Percentiles rank a stretch among this genome's conserved stretches.
Conservation (phyloP, 92 coral and sea anemone species). For the Heliopora coerulea region DNA sequence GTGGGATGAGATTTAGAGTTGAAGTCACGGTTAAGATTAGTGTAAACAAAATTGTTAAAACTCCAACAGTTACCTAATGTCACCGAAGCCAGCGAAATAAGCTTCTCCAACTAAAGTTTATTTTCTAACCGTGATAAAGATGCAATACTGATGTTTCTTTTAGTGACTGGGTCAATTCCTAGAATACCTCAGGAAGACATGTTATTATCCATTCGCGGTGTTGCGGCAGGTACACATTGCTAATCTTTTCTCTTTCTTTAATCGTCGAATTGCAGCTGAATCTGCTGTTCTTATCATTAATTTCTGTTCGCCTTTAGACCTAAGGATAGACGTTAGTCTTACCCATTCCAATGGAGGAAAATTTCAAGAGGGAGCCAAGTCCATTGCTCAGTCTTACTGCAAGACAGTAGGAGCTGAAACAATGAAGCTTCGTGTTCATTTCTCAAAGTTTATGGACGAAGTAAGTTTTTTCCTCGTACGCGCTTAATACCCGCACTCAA, state of each 20-base stretch:
- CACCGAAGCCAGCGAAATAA: too few relatives aligned
- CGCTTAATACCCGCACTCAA: too few relatives aligned
- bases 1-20: too few relatives aligned
- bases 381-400: conserved; percentile 19
- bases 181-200: too few relatives aligned
- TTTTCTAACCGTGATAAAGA: too few relatives aligned
- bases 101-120: too few relatives aligned
- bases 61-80: too few relatives aligned
- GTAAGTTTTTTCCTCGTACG: background rate
- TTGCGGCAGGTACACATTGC: conserved; percentile 16
- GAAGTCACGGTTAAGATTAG: too few relatives aligned
- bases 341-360: conserved; percentile 14
- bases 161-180: too few relatives aligned
- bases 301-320: conserved; percentile 26
- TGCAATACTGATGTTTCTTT: too few relatives aligned
- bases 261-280: background rate
- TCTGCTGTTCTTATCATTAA: background rate
- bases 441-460: background rate
- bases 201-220: too few relatives aligned
- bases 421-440: conserved; percentile 31
- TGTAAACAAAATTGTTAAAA: too few relatives aligned
- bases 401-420: conserved; percentile 21
- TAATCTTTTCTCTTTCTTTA: background rate
- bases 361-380: conserved; percentile 24
- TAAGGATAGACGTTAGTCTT: conserved; percentile 32